Evolutionary conservation across 2,113 vertebrate genomes (phyloP).

Genomic region (Chaenogobius annularis): DNA sequence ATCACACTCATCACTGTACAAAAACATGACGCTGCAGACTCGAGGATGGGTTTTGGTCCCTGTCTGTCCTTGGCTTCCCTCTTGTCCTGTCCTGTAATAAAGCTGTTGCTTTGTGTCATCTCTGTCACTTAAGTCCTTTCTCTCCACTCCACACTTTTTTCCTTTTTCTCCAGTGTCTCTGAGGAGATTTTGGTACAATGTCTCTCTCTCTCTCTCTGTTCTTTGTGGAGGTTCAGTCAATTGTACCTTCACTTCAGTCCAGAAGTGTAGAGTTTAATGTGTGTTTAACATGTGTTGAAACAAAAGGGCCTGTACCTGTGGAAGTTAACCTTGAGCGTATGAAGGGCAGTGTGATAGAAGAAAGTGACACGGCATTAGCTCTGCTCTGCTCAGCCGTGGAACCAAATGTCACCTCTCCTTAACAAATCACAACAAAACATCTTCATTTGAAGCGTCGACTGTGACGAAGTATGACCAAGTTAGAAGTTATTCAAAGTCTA

Average conservation of each 20-base stretch:
- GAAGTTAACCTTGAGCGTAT: constrained; percentile 5
- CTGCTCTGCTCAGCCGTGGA: constrained; percentile 6
- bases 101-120: constrained; percentile 19
- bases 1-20: neutral
- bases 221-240: constrained; percentile 15
- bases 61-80: constrained; percentile 1
- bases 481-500: neutral
- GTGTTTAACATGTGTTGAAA: constrained; percentile 25
- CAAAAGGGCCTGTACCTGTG: neutral
- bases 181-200: constrained; percentile 1
- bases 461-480: neutral
- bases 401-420: neutral
- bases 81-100: constrained; percentile 28
- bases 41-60: neutral
- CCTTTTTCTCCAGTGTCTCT: neutral
- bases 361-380: neutral
- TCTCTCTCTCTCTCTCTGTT: too few species aligned
- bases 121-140: constrained; percentile 17
- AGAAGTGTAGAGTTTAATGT: constrained; percentile 1
- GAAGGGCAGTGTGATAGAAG: neutral
- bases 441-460: neutral
- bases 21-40: neutral
- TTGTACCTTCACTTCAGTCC: constrained; percentile 11
- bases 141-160: constrained; percentile 11
- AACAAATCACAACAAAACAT: neutral